Evolutionary conservation across 2,888 invertebrate genomes (phyloP).

Genomic region (Agapostemon virescens): DNA sequence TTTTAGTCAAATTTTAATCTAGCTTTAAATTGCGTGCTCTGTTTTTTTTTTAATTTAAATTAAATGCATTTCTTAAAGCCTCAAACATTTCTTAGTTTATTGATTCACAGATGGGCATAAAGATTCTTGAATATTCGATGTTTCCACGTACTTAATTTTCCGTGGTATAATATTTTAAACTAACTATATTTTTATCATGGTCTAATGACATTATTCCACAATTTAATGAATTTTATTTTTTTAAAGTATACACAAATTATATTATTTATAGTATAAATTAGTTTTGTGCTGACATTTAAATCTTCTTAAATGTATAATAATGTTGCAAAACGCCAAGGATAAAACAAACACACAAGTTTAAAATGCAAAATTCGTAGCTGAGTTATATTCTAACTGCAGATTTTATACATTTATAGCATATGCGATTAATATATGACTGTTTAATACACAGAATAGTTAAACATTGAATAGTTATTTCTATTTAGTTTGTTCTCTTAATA

Average conservation of each 20-base stretch:
- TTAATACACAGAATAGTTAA: background rate
- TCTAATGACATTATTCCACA: background rate
- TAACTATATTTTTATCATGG: background rate
- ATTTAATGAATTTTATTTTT: background rate
- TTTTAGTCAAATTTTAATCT: background rate
- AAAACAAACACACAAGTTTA: background rate
- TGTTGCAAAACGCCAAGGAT: conserved; percentile 3
- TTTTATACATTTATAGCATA: conserved; percentile 11
- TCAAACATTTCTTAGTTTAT: background rate
- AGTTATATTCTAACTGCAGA: background rate
- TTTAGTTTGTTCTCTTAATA: background rate
- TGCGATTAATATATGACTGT: background rate
- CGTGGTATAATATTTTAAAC: background rate
- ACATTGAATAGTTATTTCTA: background rate
- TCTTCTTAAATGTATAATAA: background rate
- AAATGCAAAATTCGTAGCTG: background rate
- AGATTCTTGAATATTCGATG: background rate
- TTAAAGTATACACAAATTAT: background rate
- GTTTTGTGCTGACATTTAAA: background rate
- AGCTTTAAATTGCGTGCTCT: background rate
- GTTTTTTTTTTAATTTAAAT: background rate
- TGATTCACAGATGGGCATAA: background rate
- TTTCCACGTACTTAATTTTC: background rate
- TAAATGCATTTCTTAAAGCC: background rate
- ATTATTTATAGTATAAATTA: background rate